These are phyloP conservation scores for Hypercompe scribonia DNA, from an alignment of 2,888 invertebrate genomes.

Conservation along the genomic window DNA sequence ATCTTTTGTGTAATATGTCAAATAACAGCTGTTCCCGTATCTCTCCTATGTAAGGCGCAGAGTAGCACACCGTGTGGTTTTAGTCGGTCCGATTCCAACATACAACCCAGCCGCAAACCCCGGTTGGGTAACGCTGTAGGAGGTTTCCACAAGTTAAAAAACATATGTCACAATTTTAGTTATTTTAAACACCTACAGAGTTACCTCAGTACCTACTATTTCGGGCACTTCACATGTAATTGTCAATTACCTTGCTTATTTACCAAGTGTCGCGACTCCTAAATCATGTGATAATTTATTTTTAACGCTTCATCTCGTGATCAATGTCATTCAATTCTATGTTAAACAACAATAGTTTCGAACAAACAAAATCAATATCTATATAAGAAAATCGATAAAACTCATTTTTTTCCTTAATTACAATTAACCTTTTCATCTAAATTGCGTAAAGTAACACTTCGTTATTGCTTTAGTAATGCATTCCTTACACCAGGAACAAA, in stretches of 20 bases:
- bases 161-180: not conserved
- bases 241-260: not conserved
- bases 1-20: not conserved
- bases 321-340: not conserved
- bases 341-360: not conserved
- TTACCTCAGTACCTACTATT: not conserved
- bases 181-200: not conserved
- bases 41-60: no score
- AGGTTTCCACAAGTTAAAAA: no score
- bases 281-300: slow-evolving; percentile 9
- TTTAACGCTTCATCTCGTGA: not conserved
- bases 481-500: slow-evolving; percentile 22
- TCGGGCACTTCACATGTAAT: not conserved
- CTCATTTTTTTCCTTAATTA: slow-evolving; percentile 24
- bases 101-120: no score
- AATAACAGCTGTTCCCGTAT: no score
- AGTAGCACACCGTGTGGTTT: no score
- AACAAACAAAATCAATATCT: not conserved
- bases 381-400: slow-evolving; percentile 1
- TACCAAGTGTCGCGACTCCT: slow-evolving; percentile 10
- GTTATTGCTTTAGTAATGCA: slow-evolving; percentile 32
- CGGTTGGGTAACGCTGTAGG: no score
- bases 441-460: slow-evolving; percentile 35
- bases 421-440: slow-evolving; percentile 30
- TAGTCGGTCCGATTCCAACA: no score